Evolutionary conservation across 2,113 vertebrate species (phyloP), one percentile per base, ranked within the genome.

Genomic region (Pimephales promelas): DNA sequence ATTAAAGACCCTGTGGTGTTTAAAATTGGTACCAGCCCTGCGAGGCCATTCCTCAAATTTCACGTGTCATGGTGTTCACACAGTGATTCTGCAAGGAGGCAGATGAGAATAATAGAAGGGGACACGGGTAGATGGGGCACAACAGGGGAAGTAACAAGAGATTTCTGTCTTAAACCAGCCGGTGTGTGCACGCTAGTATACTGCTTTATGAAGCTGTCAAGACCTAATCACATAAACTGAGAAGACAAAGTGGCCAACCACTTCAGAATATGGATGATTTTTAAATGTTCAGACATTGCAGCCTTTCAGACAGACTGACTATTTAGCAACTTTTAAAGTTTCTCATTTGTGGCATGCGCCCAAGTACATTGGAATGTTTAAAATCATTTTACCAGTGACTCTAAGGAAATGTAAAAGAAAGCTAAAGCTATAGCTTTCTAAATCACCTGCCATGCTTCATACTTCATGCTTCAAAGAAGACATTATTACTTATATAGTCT

Each of bases 41-140:
- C 8, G 10, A 70, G 40, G 47, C 79, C 78, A 72, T 84, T 72
- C 76, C 52, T 54, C 24, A 70, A 80, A 71, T 24, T 72, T 78
- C 62, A 62, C 71, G n/a, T 71, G n/a, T 84, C 77, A 81, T 5
- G 13, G 34, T 4, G 20, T 78, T 59, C 54, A 61, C 75, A 61
- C 2, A 83, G 70, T 34, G 31, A 71, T 82, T 82, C 72, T 47
- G 78, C 26, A 79, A 85, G 36, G 78, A 79, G 74, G 10, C 86
- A 87, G 83, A 85, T 85, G 79, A 71, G 79, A 68, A 52, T 71
- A 72, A 87, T 77, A 81, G 75, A 74, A 68, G 66, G 71, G 13
- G 28, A 78, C 82, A 76, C 0, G 13, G 59, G n/a, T 57, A 68
- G 75, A 75, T 72, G 49, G 18, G 13, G 77, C 72, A 24, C 78